Evolutionary conservation across 2,888 invertebrate species (phyloP), one percentile per base, ranked within the genome.

Genomic region (Euspilapteryx auroguttella): DNA sequence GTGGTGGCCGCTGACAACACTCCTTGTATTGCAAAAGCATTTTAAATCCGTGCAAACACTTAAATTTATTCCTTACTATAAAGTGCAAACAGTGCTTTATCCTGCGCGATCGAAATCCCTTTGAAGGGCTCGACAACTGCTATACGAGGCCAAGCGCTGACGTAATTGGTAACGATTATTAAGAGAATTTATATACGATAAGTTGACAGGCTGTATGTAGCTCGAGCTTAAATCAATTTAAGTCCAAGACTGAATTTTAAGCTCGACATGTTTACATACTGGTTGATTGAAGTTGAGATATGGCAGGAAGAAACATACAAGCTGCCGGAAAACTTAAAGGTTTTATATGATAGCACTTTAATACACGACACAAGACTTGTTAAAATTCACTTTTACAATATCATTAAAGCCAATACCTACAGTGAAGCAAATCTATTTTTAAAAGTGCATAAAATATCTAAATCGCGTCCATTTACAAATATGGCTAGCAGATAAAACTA

Each of bases 101-200:
- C 56, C 56, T 41, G 47, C 44, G 54, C 40, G 47, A 37, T 49
- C 42, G 47, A 45, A 43, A 39, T 35, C 36, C 29, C 22, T 40
- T 45, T 51, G 13, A 46, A 42, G 49, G 43, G 55, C 54, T 53
- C n/a, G 49, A 48, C 49, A 44, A 44, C 47, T 51, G 45, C 50
- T 48, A 7, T 53, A 54, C 59, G 57, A 66, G 61, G 59, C 58
- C 55, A 51, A 55, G 57, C 55, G 49, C 51, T 61, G 58, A 53
- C 55, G 56, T 68, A 65, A 68, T 68, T 64, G 66, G 61, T 56
- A 62, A 61, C 56, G 55, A 64, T 64, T 65, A 66, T 62, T 62
- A 57, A 55, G 53, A 53, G 53, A 65, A 65, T 68, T 66, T 63
- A 68, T 66, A 58, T 56, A 52, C 56, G 55, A 62, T 59, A 63